Evolutionary conservation across 2,888 invertebrate species (phyloP), one percentile per base, ranked within the genome.

Genomic region (Heliconius ismenius): DNA sequence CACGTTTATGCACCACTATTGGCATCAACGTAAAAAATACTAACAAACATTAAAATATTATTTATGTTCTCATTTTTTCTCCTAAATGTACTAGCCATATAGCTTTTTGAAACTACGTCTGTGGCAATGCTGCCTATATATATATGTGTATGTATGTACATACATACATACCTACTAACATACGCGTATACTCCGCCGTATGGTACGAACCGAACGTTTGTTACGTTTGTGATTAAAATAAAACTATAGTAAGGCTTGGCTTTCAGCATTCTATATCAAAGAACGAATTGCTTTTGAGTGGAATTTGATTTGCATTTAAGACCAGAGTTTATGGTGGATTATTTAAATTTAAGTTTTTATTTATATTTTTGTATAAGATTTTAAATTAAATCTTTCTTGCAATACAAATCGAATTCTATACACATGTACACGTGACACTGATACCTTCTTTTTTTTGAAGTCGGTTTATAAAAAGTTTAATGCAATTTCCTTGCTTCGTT

Each of bases 41-140:
- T 21, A n/a, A n/a, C 39, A 24, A 67, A 67, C 15, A 39, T 36
- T 15, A 24, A 15, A 39, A 26, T 62, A 26, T 67, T n/a, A 26
- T 54, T n/a, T 58, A n/a, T 15, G 11, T 15, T 69, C 43, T 36
- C 39, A 78, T 65, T 78, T 78, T 65, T 60, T 15, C 15, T 4
- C 1, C 10, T 15, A 32, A 65, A 26, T 28, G 69, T 79, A 79
- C 77, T 68, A 10, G 68, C 18, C 54, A 78, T 76, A 78, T 70
- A 78, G 78, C 78, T 75, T 79, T 75, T 77, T 58, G 78, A 76
- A 73, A 65, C 43, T 79, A 79, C 76, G 69, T 32, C n/a, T 64
- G 69, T 75, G 77, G 43, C 68, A 73, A 63, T 54, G 26, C 18
- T n/a, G 21, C 18, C 21, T 32, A n/a, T 69, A 58, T 49, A 28